Conservation (phyloP, 1,140 invertebrate genomes). For the Antheraea pernyi region DNA sequence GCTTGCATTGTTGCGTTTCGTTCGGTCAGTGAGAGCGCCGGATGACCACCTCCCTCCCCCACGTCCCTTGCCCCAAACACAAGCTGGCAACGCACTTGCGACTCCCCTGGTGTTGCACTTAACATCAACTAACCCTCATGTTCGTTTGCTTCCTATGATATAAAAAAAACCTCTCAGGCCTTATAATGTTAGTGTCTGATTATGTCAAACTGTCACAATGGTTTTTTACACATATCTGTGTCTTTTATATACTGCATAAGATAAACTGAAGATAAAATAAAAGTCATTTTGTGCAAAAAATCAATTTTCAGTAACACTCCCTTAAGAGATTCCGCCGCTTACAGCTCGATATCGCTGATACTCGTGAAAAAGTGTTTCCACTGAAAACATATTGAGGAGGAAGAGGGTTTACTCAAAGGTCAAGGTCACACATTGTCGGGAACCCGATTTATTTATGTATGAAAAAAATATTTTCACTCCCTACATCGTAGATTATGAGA, state of each 20-base stretch:
- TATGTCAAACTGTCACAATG: too few relatives aligned
- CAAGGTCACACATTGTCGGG: slow-evolving; percentile 3
- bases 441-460: slow-evolving; percentile 17
- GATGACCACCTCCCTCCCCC: too few relatives aligned
- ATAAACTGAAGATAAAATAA: not conserved
- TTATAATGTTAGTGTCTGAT: too few relatives aligned
- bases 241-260: not conserved
- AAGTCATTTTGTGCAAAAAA: not conserved
- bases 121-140: too few relatives aligned
- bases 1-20: too few relatives aligned
- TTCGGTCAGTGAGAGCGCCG: too few relatives aligned
- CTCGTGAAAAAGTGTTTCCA: slow-evolving; percentile 7
- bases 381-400: slow-evolving; percentile 16
- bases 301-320: slow-evolving; percentile 14
- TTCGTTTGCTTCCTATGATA: too few relatives aligned
- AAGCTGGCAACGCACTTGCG: too few relatives aligned
- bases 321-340: slow-evolving; percentile 10
- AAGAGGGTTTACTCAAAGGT: slow-evolving; percentile 9
- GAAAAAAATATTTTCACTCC: slow-evolving; percentile 7
- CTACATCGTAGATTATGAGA: slow-evolving; percentile 6
- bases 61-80: too few relatives aligned
- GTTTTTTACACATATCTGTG: too few relatives aligned
- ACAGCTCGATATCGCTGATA: slow-evolving; percentile 15
- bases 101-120: too few relatives aligned
- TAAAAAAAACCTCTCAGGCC: too few relatives aligned